These are phyloP conservation scores for Cataglyphis altisquamis DNA, from an alignment of 2,888 invertebrate species.

Conservation along the genomic window DNA sequence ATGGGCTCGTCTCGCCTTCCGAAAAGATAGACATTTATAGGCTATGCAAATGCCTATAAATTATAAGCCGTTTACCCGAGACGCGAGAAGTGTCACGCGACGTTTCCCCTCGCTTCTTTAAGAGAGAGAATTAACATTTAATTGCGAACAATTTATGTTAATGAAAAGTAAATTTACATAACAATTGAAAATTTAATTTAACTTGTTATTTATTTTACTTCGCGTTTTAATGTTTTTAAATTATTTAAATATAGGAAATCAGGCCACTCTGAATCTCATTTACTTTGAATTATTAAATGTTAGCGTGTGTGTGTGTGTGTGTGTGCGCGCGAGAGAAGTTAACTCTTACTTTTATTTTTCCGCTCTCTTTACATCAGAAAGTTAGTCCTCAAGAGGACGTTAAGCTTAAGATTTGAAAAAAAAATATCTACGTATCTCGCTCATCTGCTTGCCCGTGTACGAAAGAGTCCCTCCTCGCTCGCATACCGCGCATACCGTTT, in stretches of 20 bases:
- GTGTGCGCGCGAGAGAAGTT: not conserved
- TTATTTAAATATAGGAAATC: not conserved
- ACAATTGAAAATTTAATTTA: not conserved
- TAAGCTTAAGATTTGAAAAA: slow-evolving; percentile 7
- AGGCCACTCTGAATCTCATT: not conserved
- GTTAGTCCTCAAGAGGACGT: not conserved
- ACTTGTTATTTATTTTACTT: not conserved
- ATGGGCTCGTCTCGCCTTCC: slow-evolving; percentile 11
- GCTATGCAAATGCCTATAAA: slow-evolving; percentile 1
- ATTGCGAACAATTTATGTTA: not conserved
- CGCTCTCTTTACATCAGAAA: not conserved
- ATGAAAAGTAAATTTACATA: not conserved
- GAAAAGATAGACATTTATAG: not conserved
- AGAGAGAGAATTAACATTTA: not conserved
- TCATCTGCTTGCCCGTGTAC: slow-evolving; percentile 46
- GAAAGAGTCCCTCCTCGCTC: slow-evolving; percentile 67
- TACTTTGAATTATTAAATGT: not conserved
- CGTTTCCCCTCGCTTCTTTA: not conserved
- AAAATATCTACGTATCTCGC: slow-evolving; percentile 36
- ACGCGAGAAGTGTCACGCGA: not conserved
- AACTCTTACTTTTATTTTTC: not conserved
- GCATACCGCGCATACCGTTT: slow-evolving; percentile 81
- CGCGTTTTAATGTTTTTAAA: not conserved
- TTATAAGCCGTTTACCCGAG: not conserved
- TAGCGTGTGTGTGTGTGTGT: too few species aligned